These are phyloP conservation scores for Chironomus tepperi DNA, from an alignment of 1,140 invertebrate species.

Conservation along the genomic window DNA sequence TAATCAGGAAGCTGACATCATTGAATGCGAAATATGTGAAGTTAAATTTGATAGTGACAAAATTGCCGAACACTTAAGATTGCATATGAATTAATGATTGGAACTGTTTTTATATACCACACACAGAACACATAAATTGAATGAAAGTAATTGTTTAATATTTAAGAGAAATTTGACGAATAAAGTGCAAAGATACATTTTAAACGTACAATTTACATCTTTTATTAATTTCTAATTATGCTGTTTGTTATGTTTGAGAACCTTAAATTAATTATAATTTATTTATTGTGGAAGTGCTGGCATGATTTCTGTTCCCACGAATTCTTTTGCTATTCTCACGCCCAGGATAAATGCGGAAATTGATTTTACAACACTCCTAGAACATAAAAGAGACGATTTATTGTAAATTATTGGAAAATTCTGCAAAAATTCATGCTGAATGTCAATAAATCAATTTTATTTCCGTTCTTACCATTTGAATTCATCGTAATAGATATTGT, in stretches of 20 bases:
- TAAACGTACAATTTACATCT: neutral
- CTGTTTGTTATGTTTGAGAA: neutral
- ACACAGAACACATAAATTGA: neutral
- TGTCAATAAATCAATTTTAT: slow-evolving; percentile 30
- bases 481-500: slow-evolving; percentile 44
- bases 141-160: neutral
- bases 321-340: slow-evolving; percentile 57
- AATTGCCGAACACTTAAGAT: neutral
- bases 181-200: slow-evolving; percentile 15
- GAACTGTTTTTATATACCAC: neutral
- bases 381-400: slow-evolving; percentile 32
- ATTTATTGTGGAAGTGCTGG: slow-evolving; percentile 42
- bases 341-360: slow-evolving; percentile 56
- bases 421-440: slow-evolving; percentile 9
- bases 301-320: slow-evolving; percentile 54
- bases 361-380: slow-evolving; percentile 60
- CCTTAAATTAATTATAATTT: neutral
- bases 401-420: neutral
- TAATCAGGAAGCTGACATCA: neutral
- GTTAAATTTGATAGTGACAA: neutral
- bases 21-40: neutral
- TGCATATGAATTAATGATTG: neutral
- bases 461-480: slow-evolving; percentile 44
- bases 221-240: neutral
- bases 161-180: neutral